Base-by-base conservation (phyloP, 2,797 vertebrate species). In the Vultur gryphus region DNA sequence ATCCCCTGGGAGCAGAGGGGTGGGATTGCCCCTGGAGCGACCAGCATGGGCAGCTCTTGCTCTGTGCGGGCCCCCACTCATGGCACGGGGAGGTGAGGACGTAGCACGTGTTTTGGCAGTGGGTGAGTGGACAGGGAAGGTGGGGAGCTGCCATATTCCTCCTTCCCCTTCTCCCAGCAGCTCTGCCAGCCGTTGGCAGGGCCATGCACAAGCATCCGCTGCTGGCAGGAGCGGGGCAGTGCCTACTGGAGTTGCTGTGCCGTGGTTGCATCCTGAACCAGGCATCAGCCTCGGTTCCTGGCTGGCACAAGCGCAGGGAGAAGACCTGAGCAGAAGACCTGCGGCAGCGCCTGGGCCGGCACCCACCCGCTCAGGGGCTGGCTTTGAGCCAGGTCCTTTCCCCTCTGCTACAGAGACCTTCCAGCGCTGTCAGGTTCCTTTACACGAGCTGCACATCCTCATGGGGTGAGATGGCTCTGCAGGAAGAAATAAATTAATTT, bases 51-150 rank as follows among this genome's bases (percentile, higher is more conserved):
- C 54, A 88, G 66, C 52, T 55, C n/a, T 46, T 23, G 20, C 33
- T 66, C 29, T 62, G 51, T 46, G 35, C 48, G 2, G 0, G 8
- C 55, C 9, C 48, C 19, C 11, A 5, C 31, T 9, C 39, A 8
- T 4, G 41, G 71, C 57, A 5, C 0, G 2, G 11, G 13, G 49
- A 76, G 25, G 17, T 1, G 2, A 75, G 69, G 64, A 43, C 1
- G 2, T 13, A 35, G 18, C 6, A 24, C 0, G 5, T 12, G 4
- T 87, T 55, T 85, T 3, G 7, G 62, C 46, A 44, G 41, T 5
- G 51, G 20, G 23, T 59, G 58, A 75, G 54, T 0, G 4, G 39
- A 28, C 16, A 66, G 37, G 23, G 44, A 49, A 39, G 19, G 21
- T 46, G 43, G 9, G 37, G 14, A 75, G 13, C 44, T 55, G 16